Base-by-base conservation (phyloP, 2,113 vertebrate genomes). In the Rhinogobius similis region DNA sequence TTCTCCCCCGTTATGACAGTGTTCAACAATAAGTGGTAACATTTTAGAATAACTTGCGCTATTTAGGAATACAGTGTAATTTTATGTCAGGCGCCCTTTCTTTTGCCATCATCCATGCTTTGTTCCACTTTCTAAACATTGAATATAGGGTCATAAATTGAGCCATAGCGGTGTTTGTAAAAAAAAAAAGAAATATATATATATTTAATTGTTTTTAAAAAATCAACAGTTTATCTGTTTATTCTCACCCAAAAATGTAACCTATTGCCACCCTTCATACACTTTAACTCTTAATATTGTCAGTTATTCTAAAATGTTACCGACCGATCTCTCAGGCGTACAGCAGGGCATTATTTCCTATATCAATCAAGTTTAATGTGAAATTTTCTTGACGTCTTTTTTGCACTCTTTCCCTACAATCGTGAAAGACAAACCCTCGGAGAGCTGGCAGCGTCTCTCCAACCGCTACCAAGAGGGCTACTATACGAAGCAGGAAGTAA, bases 341-440 rank as follows among this genome's bases (percentile, higher is more conserved):
- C 70, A 64, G 72, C 70, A 75, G 87, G 89, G 90, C 90, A 86
- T 91, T 90, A 85, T 81, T 76, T 68, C 18, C 20, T 62, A 76
- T 80, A 81, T 73, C 71, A 87, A 86, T 87, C 84, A 68, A 76
- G 65, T 78, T 38, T 48, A 52, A 70, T 48, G 46, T 74, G 53
- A 70, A 70, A 72, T 14, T 10, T 72, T 72, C 62, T 14, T 4
- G 72, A 78, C 77, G 77, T 78, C 77, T 78, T 89, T 79, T 89
- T 90, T 89, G 87, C 87, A 89, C 86, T 90, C 88, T 84, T 81
- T 87, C 80, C 78, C 81, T 52, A 71, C 87, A 81, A 84, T 84
- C 76, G 82, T 70, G 83, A 84, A 89, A 87, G 69, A 81, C 72
- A 71, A 0, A 36, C 39, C 38, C 26, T 48, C 56, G 14, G 73